Conservation (phyloP, 2,113 vertebrate species). For the Ursus arctos region DNA sequence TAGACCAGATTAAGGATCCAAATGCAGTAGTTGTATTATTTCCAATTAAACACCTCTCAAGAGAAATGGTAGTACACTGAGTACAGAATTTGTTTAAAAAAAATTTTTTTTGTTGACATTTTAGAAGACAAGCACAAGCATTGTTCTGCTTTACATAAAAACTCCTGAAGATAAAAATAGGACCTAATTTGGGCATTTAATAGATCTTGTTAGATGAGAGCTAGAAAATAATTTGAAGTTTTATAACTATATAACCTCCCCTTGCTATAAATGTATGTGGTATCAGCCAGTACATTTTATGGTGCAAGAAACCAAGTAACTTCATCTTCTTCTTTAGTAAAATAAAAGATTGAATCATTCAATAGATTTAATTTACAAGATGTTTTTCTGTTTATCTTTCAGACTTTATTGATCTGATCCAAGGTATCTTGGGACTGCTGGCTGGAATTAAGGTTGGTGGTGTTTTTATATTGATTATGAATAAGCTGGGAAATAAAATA, state of each 20-base stretch:
- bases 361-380: slow-evolving; percentile 60
- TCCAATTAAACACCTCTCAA: slow-evolving; percentile 35
- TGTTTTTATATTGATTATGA: slow-evolving; percentile 51
- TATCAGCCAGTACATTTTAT: neutral
- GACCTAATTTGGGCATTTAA: slow-evolving; percentile 5
- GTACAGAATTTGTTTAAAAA: neutral
- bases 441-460: slow-evolving; percentile 81
- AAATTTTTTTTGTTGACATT: neutral
- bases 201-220: neutral
- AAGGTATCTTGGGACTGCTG: slow-evolving; percentile 64
- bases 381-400: slow-evolving; percentile 80
- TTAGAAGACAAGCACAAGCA: neutral
- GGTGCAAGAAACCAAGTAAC: neutral
- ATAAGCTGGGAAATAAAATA: slow-evolving; percentile 34
- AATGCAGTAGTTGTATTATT: neutral
- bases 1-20: slow-evolving; percentile 54
- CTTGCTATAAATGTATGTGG: neutral
- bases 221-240: slow-evolving; percentile 18
- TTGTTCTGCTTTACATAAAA: slow-evolving; percentile 1
- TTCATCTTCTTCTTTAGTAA: neutral
- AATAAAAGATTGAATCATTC: slow-evolving; percentile 21
- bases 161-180: slow-evolving; percentile 26
- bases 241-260: neutral
- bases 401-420: slow-evolving; percentile 81
- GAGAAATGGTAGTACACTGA: neutral